Evolutionary conservation across 2,113 vertebrate genomes (phyloP).

Genomic region (Paralichthys olivaceus): DNA sequence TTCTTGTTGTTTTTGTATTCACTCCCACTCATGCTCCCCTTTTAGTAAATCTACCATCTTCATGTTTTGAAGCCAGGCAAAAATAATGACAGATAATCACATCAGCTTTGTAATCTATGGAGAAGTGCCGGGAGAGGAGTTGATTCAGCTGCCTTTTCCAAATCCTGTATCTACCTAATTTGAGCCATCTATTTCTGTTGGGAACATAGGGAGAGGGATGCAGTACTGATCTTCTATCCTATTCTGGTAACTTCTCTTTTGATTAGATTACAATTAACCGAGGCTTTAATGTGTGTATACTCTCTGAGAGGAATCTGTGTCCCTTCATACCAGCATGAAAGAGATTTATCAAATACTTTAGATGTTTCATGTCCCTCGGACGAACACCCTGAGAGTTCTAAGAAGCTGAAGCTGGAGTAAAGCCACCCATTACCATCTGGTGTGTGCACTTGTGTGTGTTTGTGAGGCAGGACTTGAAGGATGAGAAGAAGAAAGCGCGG

Average conservation of each 20-base stretch:
- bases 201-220: constrained; percentile 2
- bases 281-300: constrained; percentile 4
- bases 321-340: constrained; percentile 37
- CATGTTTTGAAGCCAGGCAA: constrained; percentile 59
- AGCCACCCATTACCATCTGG: constrained; percentile 34
- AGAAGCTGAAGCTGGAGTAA: constrained; percentile 37
- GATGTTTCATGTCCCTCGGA: constrained; percentile 14
- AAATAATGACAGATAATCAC: constrained; percentile 81
- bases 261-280: constrained; percentile 15
- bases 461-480: constrained; percentile 92
- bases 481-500: constrained; percentile 97
- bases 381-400: constrained; percentile 20
- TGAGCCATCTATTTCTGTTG: constrained; percentile 36
- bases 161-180: constrained; percentile 45
- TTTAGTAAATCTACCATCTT: constrained; percentile 64
- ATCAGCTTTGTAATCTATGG: constrained; percentile 73
- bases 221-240: constrained; percentile 18
- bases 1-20: constrained; percentile 16
- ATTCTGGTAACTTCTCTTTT: constrained; percentile 21
- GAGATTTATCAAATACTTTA: constrained; percentile 41
- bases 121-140: constrained; percentile 60
- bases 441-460: not conserved
- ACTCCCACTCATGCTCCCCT: constrained; percentile 43
- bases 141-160: constrained; percentile 66
- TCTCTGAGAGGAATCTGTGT: constrained; percentile 22